Percentiles rank a stretch among this genome's conserved stretches.
phyloP scores from a whole-genome alignment of 2,113 vertebrate genomes.

The Apodemus speciosus region DNA sequence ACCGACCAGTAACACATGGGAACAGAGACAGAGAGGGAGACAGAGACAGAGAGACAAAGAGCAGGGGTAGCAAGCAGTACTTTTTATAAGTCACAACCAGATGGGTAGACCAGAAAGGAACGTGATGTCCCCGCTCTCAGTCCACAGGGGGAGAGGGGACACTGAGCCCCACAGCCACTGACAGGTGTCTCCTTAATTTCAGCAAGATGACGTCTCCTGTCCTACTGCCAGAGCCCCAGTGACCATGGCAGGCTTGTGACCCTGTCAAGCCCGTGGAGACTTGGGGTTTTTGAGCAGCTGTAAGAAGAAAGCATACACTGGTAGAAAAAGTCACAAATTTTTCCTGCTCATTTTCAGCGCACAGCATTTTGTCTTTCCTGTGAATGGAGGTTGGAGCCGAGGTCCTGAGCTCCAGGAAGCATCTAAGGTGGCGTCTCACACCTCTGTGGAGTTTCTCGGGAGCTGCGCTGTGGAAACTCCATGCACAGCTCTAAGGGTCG shows the following conservation, averaged over 20 bases:
- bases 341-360: neutral
- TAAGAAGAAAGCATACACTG: neutral
- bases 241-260: neutral
- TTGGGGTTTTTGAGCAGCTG: neutral
- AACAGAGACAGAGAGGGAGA: no score
- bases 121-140: neutral
- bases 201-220: neutral
- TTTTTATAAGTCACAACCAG: neutral
- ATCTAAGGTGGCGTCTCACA: no score
- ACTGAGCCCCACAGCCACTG: neutral
- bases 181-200: neutral
- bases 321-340: neutral
- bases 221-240: neutral
- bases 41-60: no score
- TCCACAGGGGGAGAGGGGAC: neutral
- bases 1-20: no score
- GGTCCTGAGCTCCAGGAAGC: neutral
- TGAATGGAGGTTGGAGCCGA: neutral
- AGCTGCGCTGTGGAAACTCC: neutral
- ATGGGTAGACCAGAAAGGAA: neutral
- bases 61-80: no score
- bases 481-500: neutral
- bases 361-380: neutral
- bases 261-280: neutral
- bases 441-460: neutral